Evolutionary conservation across 2,888 invertebrate genomes (phyloP).

Genomic region (Podabrus alpinus): DNA sequence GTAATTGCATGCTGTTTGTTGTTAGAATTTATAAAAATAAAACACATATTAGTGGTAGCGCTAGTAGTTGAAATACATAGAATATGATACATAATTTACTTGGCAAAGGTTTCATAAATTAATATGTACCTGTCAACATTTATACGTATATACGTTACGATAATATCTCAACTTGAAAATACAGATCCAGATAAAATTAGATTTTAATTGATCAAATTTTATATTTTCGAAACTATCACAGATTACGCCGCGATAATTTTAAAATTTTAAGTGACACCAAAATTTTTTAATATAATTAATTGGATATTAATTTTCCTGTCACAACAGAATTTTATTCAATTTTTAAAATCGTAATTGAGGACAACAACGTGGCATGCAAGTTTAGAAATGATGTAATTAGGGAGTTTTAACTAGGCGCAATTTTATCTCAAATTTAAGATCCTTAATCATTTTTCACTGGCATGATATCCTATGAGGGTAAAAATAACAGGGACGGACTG

Average conservation of each 20-base stretch:
- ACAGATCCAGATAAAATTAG: not conserved
- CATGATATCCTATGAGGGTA: not conserved
- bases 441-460: not conserved
- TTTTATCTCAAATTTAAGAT: not conserved
- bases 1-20: not conserved
- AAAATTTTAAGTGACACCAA: not conserved
- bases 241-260: not conserved
- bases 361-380: not conserved
- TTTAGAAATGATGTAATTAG: not conserved
- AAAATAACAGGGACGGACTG: not conserved
- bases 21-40: not conserved
- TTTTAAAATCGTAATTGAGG: not conserved
- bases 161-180: not conserved
- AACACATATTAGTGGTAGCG: not conserved
- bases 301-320: not conserved
- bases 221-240: not conserved
- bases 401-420: not conserved
- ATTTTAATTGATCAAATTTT: not conserved
- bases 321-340: not conserved
- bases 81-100: not conserved
- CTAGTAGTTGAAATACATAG: not conserved
- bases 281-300: not conserved
- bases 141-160: not conserved
- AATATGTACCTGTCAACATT: not conserved
- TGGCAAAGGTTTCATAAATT: not conserved